phyloP scores from a whole-genome alignment of 2,888 invertebrate species.

The Tachina fera region DNA sequence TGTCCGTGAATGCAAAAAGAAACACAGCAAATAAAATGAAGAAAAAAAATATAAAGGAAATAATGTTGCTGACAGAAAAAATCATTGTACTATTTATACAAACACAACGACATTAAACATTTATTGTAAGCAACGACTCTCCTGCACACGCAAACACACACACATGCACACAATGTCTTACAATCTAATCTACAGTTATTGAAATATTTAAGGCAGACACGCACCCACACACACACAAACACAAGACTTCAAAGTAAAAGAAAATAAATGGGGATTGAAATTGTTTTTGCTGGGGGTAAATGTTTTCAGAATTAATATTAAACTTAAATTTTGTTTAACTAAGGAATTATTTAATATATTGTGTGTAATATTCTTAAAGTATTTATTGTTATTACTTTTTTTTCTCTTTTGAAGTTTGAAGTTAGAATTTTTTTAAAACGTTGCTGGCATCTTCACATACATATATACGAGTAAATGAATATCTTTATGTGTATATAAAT shows the following conservation, averaged over 20 bases:
- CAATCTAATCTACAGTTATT: not conserved
- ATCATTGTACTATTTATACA: slow-evolving; percentile 35
- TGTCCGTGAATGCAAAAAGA: slow-evolving; percentile 6
- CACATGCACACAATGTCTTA: not conserved
- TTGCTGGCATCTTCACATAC: too few species aligned
- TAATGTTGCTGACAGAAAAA: slow-evolving; percentile 6
- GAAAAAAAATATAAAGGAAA: slow-evolving; percentile 10
- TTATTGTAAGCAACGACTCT: slow-evolving; percentile 5
- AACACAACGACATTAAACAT: slow-evolving; percentile 8
- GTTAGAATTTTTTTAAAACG: too few species aligned
- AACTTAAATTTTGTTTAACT: not conserved
- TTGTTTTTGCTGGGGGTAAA: not conserved
- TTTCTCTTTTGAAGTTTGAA: too few species aligned
- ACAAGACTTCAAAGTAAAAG: not conserved
- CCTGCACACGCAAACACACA: slow-evolving; percentile 6
- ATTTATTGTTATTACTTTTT: too few species aligned
- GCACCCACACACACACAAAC: not conserved
- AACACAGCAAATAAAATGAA: not conserved
- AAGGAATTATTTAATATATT: not conserved
- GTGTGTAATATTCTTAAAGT: too few species aligned
- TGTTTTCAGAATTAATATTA: not conserved
- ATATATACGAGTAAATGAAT: too few species aligned
- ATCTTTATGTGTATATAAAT: too few species aligned
- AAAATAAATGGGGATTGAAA: not conserved
- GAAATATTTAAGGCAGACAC: slow-evolving; percentile 1